Conservation (phyloP, 1,140 invertebrate species). For the Calycopis cecrops region DNA sequence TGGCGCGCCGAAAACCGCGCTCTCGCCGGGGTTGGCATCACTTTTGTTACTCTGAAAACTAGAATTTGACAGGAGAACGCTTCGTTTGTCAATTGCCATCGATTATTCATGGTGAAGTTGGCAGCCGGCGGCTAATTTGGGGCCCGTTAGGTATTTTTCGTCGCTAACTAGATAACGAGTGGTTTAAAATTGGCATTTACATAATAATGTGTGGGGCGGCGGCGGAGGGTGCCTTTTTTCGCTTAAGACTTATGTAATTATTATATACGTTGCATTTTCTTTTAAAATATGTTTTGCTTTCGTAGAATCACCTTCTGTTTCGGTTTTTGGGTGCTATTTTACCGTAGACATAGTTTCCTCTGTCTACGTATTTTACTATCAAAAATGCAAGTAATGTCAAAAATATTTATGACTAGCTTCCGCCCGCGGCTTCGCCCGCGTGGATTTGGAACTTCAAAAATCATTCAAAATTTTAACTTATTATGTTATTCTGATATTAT, state of each 20-base stretch:
- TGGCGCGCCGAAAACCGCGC: constrained; percentile 1
- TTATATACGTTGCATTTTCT: no score
- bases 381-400: no score
- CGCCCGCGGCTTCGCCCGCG: no score
- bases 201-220: constrained; percentile 59
- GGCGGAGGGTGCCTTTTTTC: neutral
- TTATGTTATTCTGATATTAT: no score
- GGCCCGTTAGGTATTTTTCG: constrained; percentile 63
- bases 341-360: no score
- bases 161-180: constrained; percentile 73
- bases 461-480: no score
- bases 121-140: constrained; percentile 60
- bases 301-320: no score
- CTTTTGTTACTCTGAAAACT: constrained; percentile 64
- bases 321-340: no score
- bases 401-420: no score
- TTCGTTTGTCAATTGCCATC: constrained; percentile 71
- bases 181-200: constrained; percentile 72
- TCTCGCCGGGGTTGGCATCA: constrained; percentile 29
- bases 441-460: no score
- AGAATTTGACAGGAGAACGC: constrained; percentile 67
- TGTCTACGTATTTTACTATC: no score
- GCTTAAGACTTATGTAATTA: neutral
- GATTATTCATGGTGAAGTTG: constrained; percentile 58
- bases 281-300: no score